Base-by-base conservation (phyloP, 2,888 invertebrate genomes). In the Exephanes ischioxanthus region DNA sequence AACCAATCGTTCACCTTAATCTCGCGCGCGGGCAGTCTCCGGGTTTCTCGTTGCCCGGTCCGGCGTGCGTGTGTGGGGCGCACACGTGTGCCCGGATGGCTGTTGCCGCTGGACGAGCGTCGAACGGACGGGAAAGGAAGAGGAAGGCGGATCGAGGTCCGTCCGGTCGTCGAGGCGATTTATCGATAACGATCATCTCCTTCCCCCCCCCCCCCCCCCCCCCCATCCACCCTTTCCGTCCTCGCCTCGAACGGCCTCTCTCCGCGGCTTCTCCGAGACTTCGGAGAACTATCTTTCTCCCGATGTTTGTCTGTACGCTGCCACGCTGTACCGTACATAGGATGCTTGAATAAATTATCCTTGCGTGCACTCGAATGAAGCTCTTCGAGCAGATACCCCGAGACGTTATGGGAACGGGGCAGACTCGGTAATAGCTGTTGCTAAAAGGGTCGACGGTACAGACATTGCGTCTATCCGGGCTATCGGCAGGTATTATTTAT, bases 1-100 rank as follows among this genome's bases (percentile, higher is more conserved):
- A 85, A 88, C 89, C 91, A 91, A 92, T 92, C 92, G 90, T 89
- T 89, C 88, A 88, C 90, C 89, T 91, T 90, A 91, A 92, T 91
- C 90, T 89, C 87, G 78, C 80, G 72, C 53, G 58, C 70, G 85
- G 77, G 80, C 85, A 80, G 80, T 79, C 79, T 82, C 79, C 83
- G 55, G 58, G 58, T 26, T 58, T 22, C 58, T 83, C 75, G 85
- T 66, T 84, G 85, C 82, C 72, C 75, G 75, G 72, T 70, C 37
- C 70, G 68, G 19, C 22, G 48, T 77, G 51, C 33, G 53, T 19
- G 81, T 83, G 86, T 85, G 78, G 88, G 86, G 88, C 87, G 86
- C 87, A 16, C n/a, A 19, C 22, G 70, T 53, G 66, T 83, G 41
- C 45, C 41, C 9, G 16, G 51, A 16, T 33, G 72, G 77, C 75